These are phyloP conservation scores for Thalassophryne amazonica DNA, from an alignment of 2,797 vertebrate genomes.

Conservation along the genomic window DNA sequence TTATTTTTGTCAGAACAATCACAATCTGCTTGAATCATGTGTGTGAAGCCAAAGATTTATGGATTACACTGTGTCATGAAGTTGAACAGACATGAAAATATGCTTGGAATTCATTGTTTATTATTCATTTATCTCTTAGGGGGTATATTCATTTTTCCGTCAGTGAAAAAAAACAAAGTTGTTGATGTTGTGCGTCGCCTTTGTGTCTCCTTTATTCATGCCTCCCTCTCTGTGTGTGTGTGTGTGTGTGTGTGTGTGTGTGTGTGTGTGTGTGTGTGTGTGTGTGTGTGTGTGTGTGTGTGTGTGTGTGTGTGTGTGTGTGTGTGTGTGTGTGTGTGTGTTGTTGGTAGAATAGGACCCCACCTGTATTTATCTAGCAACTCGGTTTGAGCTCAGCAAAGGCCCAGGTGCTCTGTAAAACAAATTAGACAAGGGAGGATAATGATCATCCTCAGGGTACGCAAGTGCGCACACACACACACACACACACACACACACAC, in stretches of 20 bases:
- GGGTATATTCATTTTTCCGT: not conserved
- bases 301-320: too few species aligned
- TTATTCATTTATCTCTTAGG: too few species aligned
- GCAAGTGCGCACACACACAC: slow-evolving; percentile 10
- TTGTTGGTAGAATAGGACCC: slow-evolving; percentile 53
- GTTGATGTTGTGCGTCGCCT: slow-evolving; percentile 4
- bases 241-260: too few species aligned
- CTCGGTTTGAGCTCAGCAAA: slow-evolving; percentile 45
- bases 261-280: too few species aligned
- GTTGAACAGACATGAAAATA: not conserved
- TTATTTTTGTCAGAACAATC: slow-evolving; percentile 16
- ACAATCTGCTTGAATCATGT: not conserved
- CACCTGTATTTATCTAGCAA: slow-evolving; percentile 77
- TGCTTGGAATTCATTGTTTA: not conserved
- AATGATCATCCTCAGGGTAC: slow-evolving; percentile 30
- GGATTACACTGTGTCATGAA: not conserved
- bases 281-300: too few species aligned
- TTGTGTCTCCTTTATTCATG: too few species aligned
- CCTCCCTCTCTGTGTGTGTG: too few species aligned
- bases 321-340: slow-evolving; percentile 5
- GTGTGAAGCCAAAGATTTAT: slow-evolving; percentile 1
- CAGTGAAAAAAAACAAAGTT: not conserved
- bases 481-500: slow-evolving; percentile 9
- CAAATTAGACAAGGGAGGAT: slow-evolving; percentile 70
- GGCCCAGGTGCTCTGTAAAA: slow-evolving; percentile 68